Base-by-base conservation (phyloP, 2,888 invertebrate species). In the Pseudolycoriella hygida region DNA sequence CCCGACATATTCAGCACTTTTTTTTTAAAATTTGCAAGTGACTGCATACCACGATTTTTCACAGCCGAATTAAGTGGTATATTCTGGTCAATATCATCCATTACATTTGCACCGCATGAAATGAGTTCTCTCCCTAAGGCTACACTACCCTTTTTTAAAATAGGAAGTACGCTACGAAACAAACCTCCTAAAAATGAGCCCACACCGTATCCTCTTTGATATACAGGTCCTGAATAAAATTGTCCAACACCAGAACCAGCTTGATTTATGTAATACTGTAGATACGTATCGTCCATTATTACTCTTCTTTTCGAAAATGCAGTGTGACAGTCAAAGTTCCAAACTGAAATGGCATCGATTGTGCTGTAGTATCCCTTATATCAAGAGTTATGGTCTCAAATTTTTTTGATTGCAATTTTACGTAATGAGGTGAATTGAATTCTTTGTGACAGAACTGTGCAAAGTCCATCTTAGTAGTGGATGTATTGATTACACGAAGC, bases 151-250 rank as follows among this genome's bases (percentile, higher is more conserved):
- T 25, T 43, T 12, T 43, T 43, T 19, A 43, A 18, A 3, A 43
- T 2, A 2, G 43, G 43, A 6, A 34, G 19, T 15, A 34, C 43
- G 12, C n/a, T n/a, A 2, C 43, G 17, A 34, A 43, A 43, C 2
- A 43, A 6, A 11, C 43, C 43, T n/a, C 43, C 34, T 1, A 43
- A 12, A 34, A 43, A 43, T 31, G 32, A 32, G 2, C 43, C 43
- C n/a, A 43, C 30, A 2, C 43, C 43, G 34, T 32, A 8, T 2
- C 43, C 34, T 18, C 17, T 17, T 43, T 43, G 43, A 34, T 34
- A 43, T 11, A 18, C 2, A 17, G 30, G 30, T 2, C 34, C 17
- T 14, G 43, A 12, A 34, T 43, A 43, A 5, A 43, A 17, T 19
- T 14, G 14, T 14, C 43, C 19, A 34, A 34, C 18, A 34, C 43